Evolutionary conservation across 1,140 invertebrate genomes (phyloP).

Genomic region (Magallana ariakensis): DNA sequence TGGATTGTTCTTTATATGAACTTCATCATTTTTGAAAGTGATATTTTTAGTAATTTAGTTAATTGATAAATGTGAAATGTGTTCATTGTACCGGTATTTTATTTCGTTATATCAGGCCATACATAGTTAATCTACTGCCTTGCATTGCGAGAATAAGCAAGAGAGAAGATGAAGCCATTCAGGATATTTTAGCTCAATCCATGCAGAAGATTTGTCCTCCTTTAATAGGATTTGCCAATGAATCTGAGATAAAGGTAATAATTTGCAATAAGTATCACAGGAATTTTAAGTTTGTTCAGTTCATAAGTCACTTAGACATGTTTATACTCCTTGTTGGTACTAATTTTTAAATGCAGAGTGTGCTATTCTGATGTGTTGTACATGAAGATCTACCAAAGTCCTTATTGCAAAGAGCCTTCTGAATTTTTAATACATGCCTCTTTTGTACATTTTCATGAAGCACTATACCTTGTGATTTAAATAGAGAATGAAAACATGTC

Average conservation of each 20-base stretch:
- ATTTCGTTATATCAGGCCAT: conserved; percentile 82
- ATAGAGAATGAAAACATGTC: neutral
- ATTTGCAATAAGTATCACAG: neutral
- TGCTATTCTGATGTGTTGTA: no score
- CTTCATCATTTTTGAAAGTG: no score
- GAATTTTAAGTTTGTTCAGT: neutral
- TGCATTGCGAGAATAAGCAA: conserved; percentile 85
- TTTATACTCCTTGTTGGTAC: neutral
- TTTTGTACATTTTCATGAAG: no score
- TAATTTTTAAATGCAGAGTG: neutral
- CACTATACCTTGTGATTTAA: no score
- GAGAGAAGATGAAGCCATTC: conserved; percentile 86
- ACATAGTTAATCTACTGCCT: conserved; percentile 87
- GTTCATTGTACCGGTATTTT: neutral
- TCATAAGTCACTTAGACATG: neutral
- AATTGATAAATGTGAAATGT: no score
- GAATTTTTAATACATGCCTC: no score
- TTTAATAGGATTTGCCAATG: conserved; percentile 87
- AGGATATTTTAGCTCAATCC: conserved; percentile 86
- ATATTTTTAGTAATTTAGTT: no score
- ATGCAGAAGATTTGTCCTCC: conserved; percentile 86
- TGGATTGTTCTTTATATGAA: no score
- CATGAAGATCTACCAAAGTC: no score
- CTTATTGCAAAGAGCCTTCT: no score
- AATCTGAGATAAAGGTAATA: conserved; percentile 87